Base-by-base conservation (phyloP, 2,797 vertebrate genomes). In the Lagorchestes hirsutus region DNA sequence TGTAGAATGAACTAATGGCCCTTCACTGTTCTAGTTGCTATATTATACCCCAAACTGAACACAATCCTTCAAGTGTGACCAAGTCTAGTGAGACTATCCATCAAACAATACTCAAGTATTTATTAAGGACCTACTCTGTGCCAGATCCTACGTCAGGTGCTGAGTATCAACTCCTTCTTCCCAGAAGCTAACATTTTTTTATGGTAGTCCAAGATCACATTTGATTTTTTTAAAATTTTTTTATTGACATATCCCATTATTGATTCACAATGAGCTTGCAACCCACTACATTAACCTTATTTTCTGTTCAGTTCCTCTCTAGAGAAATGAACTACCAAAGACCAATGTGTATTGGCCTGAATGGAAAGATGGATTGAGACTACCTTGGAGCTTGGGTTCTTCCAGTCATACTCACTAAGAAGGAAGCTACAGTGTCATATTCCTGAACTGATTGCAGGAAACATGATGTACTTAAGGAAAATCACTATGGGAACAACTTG, bases 281-380 rank as follows among this genome's bases (percentile, higher is more conserved):
- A 40, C 18, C n/a, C 6, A 0, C 14, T 74, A 74, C 18, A 97
- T 98, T 98, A 97, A 97, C 57, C 27, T 10, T 95, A 95, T 96
- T 97, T 90, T 94, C 55, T 93, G 54, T 96, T 95, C 55, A 54
- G 94, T 62, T 94, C 91, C 91, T 98, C 92, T 94, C 90, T 34
- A 29, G 97, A 98, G 92, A 22, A 96, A 95, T 67, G 97, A 93
- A 54, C 59, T 50, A 94, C 96, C 96, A 92, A 97, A 97, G 94
- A 90, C 93, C 55, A 97, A 54, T 94, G 90, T 96, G 56, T 90
- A 40, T 58, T 55, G 97, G 50, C 54, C 95, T 55, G 22, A 91
- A 55, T 92, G 92, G 58, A 95, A 16, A 34, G 95, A 95, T 29
- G 54, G 67, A 57, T 97, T 91, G 59, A 18, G 40, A 90, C 92